A percentile compares a stretch with the other conserved stretches of the same genome.
phyloP scores from a whole-genome alignment of 2,888 invertebrate species.

The Sarcophaga subvicina region DNA sequence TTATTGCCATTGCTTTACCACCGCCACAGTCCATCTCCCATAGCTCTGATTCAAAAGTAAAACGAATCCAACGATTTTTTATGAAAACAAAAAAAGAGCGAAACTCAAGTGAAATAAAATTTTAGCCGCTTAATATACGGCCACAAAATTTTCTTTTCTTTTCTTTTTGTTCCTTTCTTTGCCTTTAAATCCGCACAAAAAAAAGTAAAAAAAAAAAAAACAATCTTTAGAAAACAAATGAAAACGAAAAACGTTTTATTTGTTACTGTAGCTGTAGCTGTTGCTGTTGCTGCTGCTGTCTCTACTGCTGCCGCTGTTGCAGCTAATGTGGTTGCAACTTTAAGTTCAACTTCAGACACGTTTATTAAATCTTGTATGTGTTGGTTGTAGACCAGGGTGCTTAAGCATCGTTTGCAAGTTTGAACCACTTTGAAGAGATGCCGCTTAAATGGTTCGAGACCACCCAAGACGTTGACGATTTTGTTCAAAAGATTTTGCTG shows the following conservation, averaged over 20 bases:
- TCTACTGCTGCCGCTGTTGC: not conserved
- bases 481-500: slow-evolving; percentile 68
- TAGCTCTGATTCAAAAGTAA: slow-evolving; percentile 6
- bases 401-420: slow-evolving; percentile 77
- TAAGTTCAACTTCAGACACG: slow-evolving; percentile 51
- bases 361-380: slow-evolving; percentile 56
- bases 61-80: slow-evolving; percentile 31
- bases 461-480: slow-evolving; percentile 78
- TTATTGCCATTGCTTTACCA: not conserved
- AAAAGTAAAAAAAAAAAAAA: slow-evolving; percentile 20
- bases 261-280: slow-evolving; percentile 8
- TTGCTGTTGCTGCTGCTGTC: not conserved
- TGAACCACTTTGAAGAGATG: slow-evolving; percentile 79
- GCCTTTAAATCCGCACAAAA: slow-evolving; percentile 1
- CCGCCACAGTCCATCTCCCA: no score
- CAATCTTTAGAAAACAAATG: slow-evolving; percentile 35
- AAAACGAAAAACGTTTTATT: slow-evolving; percentile 49
- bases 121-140: slow-evolving; percentile 45
- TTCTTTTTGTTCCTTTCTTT: not conserved
- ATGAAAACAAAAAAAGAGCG: not conserved
- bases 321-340: slow-evolving; percentile 47
- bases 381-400: slow-evolving; percentile 66
- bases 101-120: slow-evolving; percentile 56
- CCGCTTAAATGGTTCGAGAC: slow-evolving; percentile 80
- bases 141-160: slow-evolving; percentile 30